Conservation (phyloP, 2,797 vertebrate genomes). For the Lates japonicus region DNA sequence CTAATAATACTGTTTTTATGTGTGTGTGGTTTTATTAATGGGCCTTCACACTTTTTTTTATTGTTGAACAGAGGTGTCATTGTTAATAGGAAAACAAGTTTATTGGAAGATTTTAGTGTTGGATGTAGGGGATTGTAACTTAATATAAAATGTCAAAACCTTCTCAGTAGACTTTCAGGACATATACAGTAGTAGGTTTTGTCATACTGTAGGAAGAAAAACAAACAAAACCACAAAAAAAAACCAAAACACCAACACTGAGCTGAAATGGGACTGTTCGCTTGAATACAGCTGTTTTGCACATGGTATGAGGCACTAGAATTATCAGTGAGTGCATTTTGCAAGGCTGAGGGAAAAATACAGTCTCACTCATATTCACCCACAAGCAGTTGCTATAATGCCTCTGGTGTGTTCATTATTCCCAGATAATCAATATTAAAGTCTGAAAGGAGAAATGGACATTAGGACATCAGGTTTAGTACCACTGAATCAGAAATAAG, state of each 20-base stretch:
- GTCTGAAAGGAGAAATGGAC: constrained; percentile 4
- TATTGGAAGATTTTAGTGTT: background rate
- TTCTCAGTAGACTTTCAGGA: background rate
- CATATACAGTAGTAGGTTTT: no score
- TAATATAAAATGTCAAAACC: background rate
- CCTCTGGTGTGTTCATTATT: background rate
- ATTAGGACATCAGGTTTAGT: background rate
- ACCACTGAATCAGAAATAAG: background rate
- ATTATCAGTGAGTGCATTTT: constrained; percentile 33
- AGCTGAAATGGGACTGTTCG: no score
- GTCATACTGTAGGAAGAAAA: no score
- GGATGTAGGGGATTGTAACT: background rate
- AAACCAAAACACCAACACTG: no score
- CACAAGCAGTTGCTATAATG: constrained; percentile 41
- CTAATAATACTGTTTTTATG: background rate
- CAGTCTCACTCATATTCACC: constrained; percentile 22
- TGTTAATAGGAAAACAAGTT: background rate
- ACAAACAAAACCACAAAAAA: no score
- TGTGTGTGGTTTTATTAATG: constrained; percentile 16
- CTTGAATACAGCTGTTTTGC: background rate
- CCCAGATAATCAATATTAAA: constrained; percentile 8
- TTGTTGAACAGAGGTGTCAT: background rate
- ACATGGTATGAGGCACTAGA: no score
- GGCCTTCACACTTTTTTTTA: background rate
- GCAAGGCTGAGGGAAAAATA: constrained; percentile 16